Conservation (phyloP, 2,888 invertebrate species). For the Acrobasis consociella region DNA sequence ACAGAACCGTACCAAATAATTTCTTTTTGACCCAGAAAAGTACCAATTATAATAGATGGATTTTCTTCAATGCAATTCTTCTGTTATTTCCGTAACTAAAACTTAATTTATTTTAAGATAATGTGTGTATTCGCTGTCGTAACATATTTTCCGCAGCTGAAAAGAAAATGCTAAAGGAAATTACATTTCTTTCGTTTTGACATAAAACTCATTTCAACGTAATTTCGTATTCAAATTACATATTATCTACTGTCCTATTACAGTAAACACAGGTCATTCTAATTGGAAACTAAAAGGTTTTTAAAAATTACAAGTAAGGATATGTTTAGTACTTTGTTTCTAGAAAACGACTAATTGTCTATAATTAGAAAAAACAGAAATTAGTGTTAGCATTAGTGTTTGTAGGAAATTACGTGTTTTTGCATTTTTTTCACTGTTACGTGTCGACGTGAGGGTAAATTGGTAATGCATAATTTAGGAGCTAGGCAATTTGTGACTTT, state of each 20-base stretch:
- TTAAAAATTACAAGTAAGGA: slow-evolving; percentile 3
- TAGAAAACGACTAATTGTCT: not conserved
- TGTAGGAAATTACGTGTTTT: slow-evolving; percentile 14
- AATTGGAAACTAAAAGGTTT: not conserved
- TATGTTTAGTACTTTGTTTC: not conserved
- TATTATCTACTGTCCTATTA: not conserved
- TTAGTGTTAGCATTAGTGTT: slow-evolving; percentile 9
- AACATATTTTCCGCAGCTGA: no score
- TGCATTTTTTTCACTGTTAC: not conserved
- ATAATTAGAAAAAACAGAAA: slow-evolving; percentile 12
- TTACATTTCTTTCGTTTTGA: not conserved
- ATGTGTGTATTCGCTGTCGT: no score
- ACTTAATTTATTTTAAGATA: no score
- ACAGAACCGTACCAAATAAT: no score
- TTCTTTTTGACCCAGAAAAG: no score
- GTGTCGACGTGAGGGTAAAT: slow-evolving; percentile 2
- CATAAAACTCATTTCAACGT: not conserved
- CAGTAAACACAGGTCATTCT: not conserved
- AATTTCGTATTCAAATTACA: not conserved
- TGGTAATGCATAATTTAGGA: slow-evolving; percentile 4
- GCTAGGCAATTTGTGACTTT: slow-evolving; percentile 8
- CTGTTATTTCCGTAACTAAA: no score
- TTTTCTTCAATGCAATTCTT: no score
- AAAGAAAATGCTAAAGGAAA: no score
- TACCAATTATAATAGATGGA: no score